Evolutionary conservation across 2,113 vertebrate species (phyloP).

Genomic region (Pelobates fuscus): DNA sequence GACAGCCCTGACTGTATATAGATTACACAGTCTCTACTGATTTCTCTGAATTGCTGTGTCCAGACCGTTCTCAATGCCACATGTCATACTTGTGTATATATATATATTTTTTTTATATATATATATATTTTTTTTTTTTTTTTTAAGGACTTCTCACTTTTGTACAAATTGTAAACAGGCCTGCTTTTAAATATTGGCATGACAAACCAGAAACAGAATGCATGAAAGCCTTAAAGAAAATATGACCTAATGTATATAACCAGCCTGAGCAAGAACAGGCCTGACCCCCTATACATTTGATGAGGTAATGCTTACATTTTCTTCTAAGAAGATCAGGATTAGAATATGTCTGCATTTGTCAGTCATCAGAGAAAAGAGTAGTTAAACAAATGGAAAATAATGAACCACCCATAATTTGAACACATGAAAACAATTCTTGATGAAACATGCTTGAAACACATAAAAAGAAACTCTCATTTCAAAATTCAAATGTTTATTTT

Average conservation of each 20-base stretch:
- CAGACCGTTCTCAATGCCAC: no score
- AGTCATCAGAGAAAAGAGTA: not conserved
- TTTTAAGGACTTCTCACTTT: no score
- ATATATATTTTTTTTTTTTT: no score
- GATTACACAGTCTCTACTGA: no score
- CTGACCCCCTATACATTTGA: not conserved
- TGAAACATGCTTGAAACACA: not conserved
- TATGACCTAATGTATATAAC: not conserved
- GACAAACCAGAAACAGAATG: not conserved
- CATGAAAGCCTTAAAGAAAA: not conserved
- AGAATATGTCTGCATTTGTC: not conserved
- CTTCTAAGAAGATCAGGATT: conserved; percentile 2
- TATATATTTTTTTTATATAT: no score
- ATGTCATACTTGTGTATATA: no score
- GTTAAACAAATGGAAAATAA: not conserved
- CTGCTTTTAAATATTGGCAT: not conserved
- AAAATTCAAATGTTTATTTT: no score
- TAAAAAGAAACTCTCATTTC: not conserved
- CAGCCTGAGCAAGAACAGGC: conserved; percentile 13
- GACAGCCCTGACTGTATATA: no score
- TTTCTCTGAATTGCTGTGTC: no score
- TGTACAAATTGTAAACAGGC: no score
- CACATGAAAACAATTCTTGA: not conserved
- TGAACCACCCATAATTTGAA: not conserved
- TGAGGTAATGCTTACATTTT: conserved; percentile 22